These are phyloP conservation scores for Coranthus polyacanthus DNA, from an alignment of 2,797 vertebrate genomes.

Conservation along the genomic window DNA sequence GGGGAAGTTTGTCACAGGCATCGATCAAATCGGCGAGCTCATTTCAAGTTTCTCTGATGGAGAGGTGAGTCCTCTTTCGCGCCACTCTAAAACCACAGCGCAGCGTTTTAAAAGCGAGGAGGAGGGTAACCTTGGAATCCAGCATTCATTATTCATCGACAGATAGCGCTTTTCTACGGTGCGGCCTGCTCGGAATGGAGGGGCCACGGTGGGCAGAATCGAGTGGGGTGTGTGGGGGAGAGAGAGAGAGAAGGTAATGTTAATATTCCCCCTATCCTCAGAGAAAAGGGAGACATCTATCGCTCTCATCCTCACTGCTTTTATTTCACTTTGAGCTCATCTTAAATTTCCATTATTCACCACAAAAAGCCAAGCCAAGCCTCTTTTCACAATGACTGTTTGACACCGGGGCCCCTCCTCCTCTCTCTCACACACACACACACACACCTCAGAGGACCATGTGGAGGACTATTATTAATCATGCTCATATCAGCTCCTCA, in stretches of 20 bases:
- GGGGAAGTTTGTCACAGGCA: constrained; percentile 13
- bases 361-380: constrained; percentile 78
- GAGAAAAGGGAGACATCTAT: constrained; percentile 75
- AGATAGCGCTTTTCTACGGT: constrained; percentile 51
- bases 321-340: constrained; percentile 82
- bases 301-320: constrained; percentile 75
- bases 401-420: constrained; percentile 74
- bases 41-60: constrained; percentile 34
- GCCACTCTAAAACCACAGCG: constrained; percentile 73
- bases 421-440: constrained; percentile 35
- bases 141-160: constrained; percentile 80
- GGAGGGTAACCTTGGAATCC: constrained; percentile 66
- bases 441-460: constrained; percentile 60
- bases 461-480: constrained; percentile 87
- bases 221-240: constrained; percentile 44
- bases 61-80: constrained; percentile 15
- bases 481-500: constrained; percentile 82
- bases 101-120: constrained; percentile 55
- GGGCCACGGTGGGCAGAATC: constrained; percentile 34
- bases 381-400: constrained; percentile 76
- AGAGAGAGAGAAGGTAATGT: constrained; percentile 28
- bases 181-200: constrained; percentile 25
- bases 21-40: constrained; percentile 26
- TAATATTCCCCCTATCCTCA: constrained; percentile 69
- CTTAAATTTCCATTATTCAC: constrained; percentile 87